Evolutionary conservation across 2,113 vertebrate species (phyloP).

Genomic region (Grus americana): DNA sequence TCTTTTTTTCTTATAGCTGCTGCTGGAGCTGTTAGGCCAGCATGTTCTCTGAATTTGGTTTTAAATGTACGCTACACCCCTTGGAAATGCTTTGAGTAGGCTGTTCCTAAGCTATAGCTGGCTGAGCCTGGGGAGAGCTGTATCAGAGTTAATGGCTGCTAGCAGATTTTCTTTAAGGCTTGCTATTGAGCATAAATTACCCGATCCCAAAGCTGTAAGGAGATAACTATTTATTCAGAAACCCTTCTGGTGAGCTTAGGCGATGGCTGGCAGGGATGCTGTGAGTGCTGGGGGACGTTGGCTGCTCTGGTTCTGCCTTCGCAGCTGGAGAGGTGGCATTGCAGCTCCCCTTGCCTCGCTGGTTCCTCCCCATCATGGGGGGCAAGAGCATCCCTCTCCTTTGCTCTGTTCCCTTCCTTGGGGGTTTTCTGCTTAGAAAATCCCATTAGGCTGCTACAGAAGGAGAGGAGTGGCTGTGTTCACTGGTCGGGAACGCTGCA

Average conservation of each 20-base stretch:
- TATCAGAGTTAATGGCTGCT: neutral
- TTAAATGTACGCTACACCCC: neutral
- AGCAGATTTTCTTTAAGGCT: neutral
- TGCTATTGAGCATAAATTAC: neutral
- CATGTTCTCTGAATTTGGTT: neutral
- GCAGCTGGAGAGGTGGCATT: neutral
- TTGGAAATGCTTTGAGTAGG: neutral
- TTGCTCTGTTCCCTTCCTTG: neutral
- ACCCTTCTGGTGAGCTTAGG: neutral
- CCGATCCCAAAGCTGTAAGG: neutral
- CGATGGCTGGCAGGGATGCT: neutral
- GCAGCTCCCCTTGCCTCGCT: neutral
- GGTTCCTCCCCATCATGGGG: accelerated
- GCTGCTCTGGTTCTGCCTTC: neutral
- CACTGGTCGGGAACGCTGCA: accelerated
- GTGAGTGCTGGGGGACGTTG: neutral
- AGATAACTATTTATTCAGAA: neutral
- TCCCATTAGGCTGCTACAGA: accelerated
- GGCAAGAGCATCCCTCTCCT: neutral
- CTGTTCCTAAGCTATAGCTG: neutral
- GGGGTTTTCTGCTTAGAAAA: neutral
- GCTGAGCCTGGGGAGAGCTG: neutral
- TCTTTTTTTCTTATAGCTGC: neutral
- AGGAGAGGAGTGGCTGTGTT: neutral
- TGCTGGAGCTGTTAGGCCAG: neutral